Evolutionary conservation across 1,140 invertebrate genomes (phyloP).

Genomic region (Teleogryllus occipitalis): DNA sequence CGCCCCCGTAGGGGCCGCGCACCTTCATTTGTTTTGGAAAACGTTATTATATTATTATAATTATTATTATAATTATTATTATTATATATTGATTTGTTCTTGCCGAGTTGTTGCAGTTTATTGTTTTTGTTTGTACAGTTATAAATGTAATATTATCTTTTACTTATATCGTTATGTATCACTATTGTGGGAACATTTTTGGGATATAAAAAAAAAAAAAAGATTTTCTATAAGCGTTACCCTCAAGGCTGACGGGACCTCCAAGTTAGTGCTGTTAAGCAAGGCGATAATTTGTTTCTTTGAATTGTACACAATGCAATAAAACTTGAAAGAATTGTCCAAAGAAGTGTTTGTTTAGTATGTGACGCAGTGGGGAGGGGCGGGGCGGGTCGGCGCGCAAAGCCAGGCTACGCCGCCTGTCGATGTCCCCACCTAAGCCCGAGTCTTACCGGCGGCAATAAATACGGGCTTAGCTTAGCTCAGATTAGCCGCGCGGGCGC

Average conservation of each 20-base stretch:
- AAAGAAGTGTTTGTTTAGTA: not conserved
- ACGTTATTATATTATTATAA: too few relatives aligned
- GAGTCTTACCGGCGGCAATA: not conserved
- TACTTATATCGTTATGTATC: conserved; percentile 1
- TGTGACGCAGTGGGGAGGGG: not conserved
- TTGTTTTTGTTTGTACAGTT: not conserved
- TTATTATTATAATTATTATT: not conserved
- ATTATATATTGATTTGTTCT: not conserved
- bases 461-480: not conserved
- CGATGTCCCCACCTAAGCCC: not conserved
- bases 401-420: not conserved
- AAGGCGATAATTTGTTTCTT: not conserved
- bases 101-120: not conserved
- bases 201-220: not conserved
- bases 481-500: not conserved
- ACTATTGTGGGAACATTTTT: conserved; percentile 4
- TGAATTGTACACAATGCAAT: not conserved
- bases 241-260: not conserved
- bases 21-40: not conserved
- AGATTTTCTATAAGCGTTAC: not conserved
- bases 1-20: conserved; percentile 11
- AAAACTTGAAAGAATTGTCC: not conserved
- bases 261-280: not conserved
- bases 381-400: not conserved
- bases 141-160: not conserved